Percentiles rank a stretch among this genome's conserved stretches.
These are phyloP conservation scores for Ectobius pallidus DNA, from an alignment of 2,888 invertebrate species.

Conservation along the genomic window DNA sequence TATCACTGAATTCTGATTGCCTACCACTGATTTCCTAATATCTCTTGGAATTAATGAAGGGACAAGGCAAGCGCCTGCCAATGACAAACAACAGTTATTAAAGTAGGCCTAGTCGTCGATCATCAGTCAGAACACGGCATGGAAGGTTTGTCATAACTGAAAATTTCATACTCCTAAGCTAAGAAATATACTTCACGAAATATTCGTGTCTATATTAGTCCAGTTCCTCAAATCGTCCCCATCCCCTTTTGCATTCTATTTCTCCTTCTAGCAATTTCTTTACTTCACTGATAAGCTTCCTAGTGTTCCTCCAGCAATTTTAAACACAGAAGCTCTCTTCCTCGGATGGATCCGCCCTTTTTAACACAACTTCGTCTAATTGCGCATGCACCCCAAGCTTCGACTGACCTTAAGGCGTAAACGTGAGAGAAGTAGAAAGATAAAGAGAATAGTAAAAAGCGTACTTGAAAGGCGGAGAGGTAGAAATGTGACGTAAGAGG, in stretches of 20 bases:
- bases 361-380: neutral
- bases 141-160: no score
- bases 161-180: no score
- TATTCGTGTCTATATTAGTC: no score
- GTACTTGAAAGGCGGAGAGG: conserved; percentile 3
- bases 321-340: neutral
- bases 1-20: no score
- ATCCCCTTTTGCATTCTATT: neutral
- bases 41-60: no score
- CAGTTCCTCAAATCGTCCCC: no score
- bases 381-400: neutral
- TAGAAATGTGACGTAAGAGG: neutral
- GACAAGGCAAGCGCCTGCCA: no score
- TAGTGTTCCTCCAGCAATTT: neutral
- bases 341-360: conserved; percentile 18
- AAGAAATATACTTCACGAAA: no score
- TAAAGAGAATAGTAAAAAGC: neutral
- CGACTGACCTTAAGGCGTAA: neutral
- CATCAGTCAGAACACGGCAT: no score
- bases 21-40: no score
- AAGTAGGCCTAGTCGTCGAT: no score
- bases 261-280: neutral
- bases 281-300: neutral
- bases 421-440: neutral
- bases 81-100: no score